Evolutionary conservation across 2,888 invertebrate genomes (phyloP).

Genomic region (Tethea ocularis): DNA sequence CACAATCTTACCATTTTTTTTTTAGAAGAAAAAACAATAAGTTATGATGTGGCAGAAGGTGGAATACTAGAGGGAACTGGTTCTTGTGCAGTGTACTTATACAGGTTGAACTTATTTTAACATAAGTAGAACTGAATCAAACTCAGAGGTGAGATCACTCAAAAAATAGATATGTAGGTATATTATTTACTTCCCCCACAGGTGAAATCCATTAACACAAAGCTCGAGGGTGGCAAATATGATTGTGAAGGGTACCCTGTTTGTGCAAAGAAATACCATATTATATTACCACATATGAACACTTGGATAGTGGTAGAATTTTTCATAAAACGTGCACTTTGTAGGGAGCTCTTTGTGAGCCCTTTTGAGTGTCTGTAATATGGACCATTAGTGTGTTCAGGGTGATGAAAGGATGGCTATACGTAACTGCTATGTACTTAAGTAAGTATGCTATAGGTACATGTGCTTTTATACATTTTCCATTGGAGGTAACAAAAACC

Average conservation of each 20-base stretch:
- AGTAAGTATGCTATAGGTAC: background rate
- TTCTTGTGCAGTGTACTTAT: too few relatives aligned
- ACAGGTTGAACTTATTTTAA: too few relatives aligned
- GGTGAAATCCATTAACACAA: conserved; percentile 28
- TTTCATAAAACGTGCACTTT: conserved; percentile 35
- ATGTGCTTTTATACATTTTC: too few relatives aligned
- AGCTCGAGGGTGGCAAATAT: conserved; percentile 18
- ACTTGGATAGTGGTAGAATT: conserved; percentile 32
- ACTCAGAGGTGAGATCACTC: background rate
- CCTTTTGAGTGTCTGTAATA: conserved; percentile 40
- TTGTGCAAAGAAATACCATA: conserved; percentile 22
- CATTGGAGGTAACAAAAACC: too few relatives aligned
- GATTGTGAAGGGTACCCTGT: conserved; percentile 24
- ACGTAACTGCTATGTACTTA: background rate
- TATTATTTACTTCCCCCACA: conserved; percentile 18
- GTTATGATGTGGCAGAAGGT: too few relatives aligned
- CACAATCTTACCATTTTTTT: too few relatives aligned
- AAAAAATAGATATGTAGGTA: conserved; percentile 27
- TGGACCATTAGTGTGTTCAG: conserved; percentile 43
- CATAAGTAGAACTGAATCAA: background rate
- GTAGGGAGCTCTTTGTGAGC: conserved; percentile 34
- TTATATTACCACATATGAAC: conserved; percentile 13
- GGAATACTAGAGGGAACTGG: too few relatives aligned
- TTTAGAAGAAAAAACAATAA: too few relatives aligned
- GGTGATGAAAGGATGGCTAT: conserved; percentile 35